These are phyloP conservation scores for Girardinus metallicus DNA, from an alignment of 2,797 vertebrate genomes.

Conservation along the genomic window DNA sequence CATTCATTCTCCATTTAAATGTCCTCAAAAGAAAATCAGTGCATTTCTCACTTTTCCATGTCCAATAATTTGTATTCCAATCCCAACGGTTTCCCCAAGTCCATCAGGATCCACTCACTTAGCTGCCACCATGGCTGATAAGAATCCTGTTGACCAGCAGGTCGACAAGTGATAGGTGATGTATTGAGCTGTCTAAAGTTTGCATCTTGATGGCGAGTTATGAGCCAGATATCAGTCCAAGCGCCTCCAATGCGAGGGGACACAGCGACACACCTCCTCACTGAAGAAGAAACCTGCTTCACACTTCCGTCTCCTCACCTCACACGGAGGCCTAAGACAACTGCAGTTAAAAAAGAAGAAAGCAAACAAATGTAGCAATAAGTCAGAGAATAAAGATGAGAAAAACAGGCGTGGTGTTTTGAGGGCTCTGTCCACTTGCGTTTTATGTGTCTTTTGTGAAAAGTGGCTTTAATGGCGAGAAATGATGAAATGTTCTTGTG, in stretches of 20 bases:
- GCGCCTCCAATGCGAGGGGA: conserved; percentile 93
- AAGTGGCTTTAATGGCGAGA: neutral
- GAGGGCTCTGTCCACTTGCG: neutral
- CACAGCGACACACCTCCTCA: conserved; percentile 93
- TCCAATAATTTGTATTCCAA: conserved; percentile 25
- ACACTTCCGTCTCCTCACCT: conserved; percentile 85
- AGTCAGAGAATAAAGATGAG: neutral
- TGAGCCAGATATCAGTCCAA: conserved; percentile 73
- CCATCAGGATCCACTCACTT: conserved; percentile 29
- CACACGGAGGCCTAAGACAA: conserved; percentile 90
- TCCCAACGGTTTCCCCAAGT: conserved; percentile 18
- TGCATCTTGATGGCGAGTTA: conserved; percentile 10
- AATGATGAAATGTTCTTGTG: neutral
- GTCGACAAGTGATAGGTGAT: conserved; percentile 22
- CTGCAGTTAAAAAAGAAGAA: conserved; percentile 65
- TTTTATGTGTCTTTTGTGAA: neutral
- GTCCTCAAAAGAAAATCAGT: conserved; percentile 51
- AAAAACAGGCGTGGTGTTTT: neutral
- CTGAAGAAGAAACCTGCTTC: conserved; percentile 90
- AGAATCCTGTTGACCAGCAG: conserved; percentile 42
- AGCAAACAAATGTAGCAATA: neutral
- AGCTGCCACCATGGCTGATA: conserved; percentile 54
- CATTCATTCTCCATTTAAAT: conserved; percentile 33
- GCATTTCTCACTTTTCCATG: conserved; percentile 50
- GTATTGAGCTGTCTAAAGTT: conserved; percentile 15